These are phyloP conservation scores for Acrossocheilus wenchowensis DNA, from an alignment of 2,797 vertebrate species.

Conservation along the genomic window DNA sequence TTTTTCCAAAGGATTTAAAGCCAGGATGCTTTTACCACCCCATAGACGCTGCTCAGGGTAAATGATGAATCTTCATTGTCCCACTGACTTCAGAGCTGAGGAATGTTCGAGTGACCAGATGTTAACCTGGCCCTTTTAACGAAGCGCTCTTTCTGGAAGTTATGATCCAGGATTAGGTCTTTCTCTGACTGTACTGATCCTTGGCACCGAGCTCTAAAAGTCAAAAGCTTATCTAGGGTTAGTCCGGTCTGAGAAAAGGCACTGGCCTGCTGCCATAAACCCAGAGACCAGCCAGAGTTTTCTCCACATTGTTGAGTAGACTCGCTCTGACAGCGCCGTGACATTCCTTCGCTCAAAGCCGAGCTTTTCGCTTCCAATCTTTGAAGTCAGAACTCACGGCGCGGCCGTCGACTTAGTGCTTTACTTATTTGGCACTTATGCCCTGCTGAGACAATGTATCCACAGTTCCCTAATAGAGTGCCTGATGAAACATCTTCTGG, in stretches of 20 bases:
- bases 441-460: constrained; percentile 53
- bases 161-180: constrained; percentile 29
- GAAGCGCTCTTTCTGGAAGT: constrained; percentile 31
- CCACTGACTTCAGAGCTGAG: constrained; percentile 61
- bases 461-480: constrained; percentile 53
- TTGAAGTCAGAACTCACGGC: constrained; percentile 39
- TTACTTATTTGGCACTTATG: constrained; percentile 49
- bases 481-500: constrained; percentile 46
- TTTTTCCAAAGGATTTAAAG: constrained; percentile 28
- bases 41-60: background rate
- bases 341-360: constrained; percentile 51
- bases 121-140: constrained; percentile 47
- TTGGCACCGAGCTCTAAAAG: constrained; percentile 27
- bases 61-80: constrained; percentile 46
- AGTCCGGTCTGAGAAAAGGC: constrained; percentile 44
- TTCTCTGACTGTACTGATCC: constrained; percentile 6
- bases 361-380: constrained; percentile 54
- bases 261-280: constrained; percentile 51
- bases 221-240: constrained; percentile 44
- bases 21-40: constrained; percentile 22
- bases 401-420: constrained; percentile 43
- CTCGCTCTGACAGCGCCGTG: constrained; percentile 47
- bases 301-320: constrained; percentile 47
- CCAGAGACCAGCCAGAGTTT: constrained; percentile 36
- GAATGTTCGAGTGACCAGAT: constrained; percentile 55